Base-by-base conservation (phyloP, 2,113 vertebrate species). In the Anarrhichthys ocellatus region DNA sequence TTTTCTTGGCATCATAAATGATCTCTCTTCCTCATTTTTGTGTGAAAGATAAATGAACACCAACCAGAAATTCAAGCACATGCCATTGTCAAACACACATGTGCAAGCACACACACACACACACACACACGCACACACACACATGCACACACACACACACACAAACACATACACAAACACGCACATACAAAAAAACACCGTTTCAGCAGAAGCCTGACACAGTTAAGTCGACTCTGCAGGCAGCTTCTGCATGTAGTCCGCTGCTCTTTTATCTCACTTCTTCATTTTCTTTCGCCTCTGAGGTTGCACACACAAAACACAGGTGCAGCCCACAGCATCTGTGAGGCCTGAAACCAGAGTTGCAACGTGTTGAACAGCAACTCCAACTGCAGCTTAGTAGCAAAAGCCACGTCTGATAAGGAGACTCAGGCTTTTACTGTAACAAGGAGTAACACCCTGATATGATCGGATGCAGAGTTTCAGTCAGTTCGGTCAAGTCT, bases 251-350 rank as follows among this genome's bases (percentile, higher is more conserved):
- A 7, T 22, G 74, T 75, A 20, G 34, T 71, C 58, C 6, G 27
- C 75, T 82, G 54, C 34, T 70, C 66, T 5, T 79, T 83, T 58
- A 14, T 92, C 84, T 92, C 89, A 91, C 86, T 88, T 92, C 91
- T 91, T 91, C 80, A 82, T 89, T 50, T 50, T 88, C 83, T 78
- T 89, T 88, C 68, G 81, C 10, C 3, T 34, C 62, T 65, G 78
- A 89, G 85, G 70, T 74, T 76, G 62, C 73, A 87, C 85, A 80
- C 72, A 58, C 62, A n/a, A 46, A 59, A 42, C 90, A 89, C 91
- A 90, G 91, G 85, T 90, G 87, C 91, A 90, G 82, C 48, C 71
- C 71, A 2, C 64, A 82, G 74, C 73, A 2, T 56, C 48, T 74
- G 66, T 64, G 24, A 54, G 50, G 67, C 29, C 59, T 78, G 78